phyloP scores from a whole-genome alignment of 1,140 invertebrate genomes.

The Ceratosolen fusciceps region DNA sequence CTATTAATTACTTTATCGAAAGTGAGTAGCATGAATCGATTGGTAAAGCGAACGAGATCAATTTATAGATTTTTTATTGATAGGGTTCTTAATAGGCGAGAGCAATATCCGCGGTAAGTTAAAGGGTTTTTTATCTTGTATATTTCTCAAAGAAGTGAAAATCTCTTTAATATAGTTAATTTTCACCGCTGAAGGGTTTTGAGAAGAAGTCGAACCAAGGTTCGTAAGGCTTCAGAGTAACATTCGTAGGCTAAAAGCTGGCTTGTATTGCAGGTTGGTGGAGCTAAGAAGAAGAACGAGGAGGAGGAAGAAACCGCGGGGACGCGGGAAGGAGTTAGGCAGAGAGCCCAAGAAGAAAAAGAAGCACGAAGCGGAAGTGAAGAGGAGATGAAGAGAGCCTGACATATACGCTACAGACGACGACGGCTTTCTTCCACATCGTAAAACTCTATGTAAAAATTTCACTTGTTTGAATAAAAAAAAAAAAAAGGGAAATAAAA shows the following conservation, averaged over 20 bases:
- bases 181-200: slow-evolving; percentile 12
- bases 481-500: slow-evolving; percentile 37
- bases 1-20: neutral
- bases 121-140: slow-evolving; percentile 19
- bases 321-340: neutral
- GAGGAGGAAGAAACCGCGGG: neutral
- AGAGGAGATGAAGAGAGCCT: slow-evolving; percentile 1
- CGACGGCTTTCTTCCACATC: slow-evolving; percentile 42
- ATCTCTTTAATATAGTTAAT: slow-evolving; percentile 42
- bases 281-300: too few relatives aligned
- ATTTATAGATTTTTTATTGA: neutral
- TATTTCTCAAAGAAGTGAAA: slow-evolving; percentile 32
- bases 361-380: neutral
- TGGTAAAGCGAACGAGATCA: neutral
- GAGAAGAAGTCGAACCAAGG: slow-evolving; percentile 21
- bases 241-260: slow-evolving; percentile 36
- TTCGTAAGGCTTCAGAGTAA: neutral
- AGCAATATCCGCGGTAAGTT: slow-evolving; percentile 23
- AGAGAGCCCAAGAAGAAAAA: slow-evolving; percentile 1
- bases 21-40: neutral
- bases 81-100: neutral
- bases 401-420: neutral
- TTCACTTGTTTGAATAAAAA: slow-evolving; percentile 48
- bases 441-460: slow-evolving; percentile 48
- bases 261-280: slow-evolving; percentile 42